These are phyloP conservation scores for Acanthurus tractus DNA, from an alignment of 2,797 vertebrate species.

Conservation along the genomic window DNA sequence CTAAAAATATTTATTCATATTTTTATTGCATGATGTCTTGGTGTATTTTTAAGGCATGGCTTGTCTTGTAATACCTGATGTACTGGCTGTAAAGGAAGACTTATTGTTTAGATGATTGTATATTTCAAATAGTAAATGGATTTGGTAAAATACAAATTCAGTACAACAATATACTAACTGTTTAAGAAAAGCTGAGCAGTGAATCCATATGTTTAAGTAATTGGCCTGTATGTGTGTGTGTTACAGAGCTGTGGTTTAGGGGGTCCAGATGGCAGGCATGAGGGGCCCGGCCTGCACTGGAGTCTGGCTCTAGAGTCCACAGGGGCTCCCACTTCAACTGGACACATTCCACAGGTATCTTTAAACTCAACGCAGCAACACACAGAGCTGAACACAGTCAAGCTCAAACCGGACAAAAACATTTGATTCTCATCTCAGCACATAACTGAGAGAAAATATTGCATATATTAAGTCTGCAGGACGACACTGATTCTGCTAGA, in stretches of 20 bases:
- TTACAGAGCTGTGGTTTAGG: constrained; percentile 79
- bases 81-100: not conserved
- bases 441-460: not conserved
- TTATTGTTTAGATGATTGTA: not conserved
- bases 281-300: constrained; percentile 84
- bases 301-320: constrained; percentile 88
- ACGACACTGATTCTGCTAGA: not conserved
- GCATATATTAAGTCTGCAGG: not conserved
- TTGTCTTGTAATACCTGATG: not conserved
- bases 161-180: not conserved
- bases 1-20: not conserved
- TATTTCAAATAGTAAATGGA: not conserved
- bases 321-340: constrained; percentile 86
- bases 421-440: not conserved
- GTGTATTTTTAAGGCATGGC: not conserved
- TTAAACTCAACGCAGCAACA: constrained; percentile 36
- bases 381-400: not conserved
- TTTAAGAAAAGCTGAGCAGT: not conserved
- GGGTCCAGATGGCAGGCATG: constrained; percentile 87
- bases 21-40: not conserved
- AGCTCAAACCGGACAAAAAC: constrained; percentile 22
- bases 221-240: constrained; percentile 51
- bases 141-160: not conserved
- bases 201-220: not conserved
- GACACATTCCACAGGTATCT: constrained; percentile 88